Base-by-base conservation (phyloP, 1,140 invertebrate species). In the Drosophila mojavensis region DNA sequence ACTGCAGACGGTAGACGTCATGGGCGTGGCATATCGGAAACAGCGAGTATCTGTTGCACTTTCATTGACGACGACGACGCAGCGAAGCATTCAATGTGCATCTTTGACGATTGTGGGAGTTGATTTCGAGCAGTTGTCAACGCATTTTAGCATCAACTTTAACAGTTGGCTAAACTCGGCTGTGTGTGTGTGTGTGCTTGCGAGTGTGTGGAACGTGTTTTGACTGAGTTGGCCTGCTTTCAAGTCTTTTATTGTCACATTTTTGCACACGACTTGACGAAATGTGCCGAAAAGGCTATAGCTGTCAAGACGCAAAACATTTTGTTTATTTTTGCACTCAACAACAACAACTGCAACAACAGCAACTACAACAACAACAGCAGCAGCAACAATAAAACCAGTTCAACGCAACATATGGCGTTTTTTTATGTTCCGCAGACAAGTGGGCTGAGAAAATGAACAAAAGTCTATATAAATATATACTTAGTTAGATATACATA, bases 301-400 rank as follows among this genome's bases (percentile, higher is more conserved):
- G 58, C 55, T 30, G 43, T 26, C 54, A 33, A 50, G 72, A 67
- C 50, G 59, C 61, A 64, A 39, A 78, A 82, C 36, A 82, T 82
- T 83, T 82, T 82, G 76, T 83, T 83, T 83, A 79, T 83, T 83
- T 83, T 83, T 69, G 76, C 70, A 69, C 61, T 78, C 45, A 30
- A 48, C 20, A 53, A 53, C 60, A 36, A 17, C 45, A 30, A 26
- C 20, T 45, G 45, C 60, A 36, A 9, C 43, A 47, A 47, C 20
- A 53, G 36, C 53, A 51, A 55, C 54, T 71, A 60, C 55, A 55
- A 55, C 54, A 77, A 60, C 55, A 55, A 28, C 41, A 47, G 48
- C 39, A 17, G 20, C 9, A 58, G 39, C 56, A 45, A 65, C 72
- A 80, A 80, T 58, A 69, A 82, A 82, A 82, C 80, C 80, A 79